Evolutionary conservation across 1,140 invertebrate species (phyloP).

Genomic region (Probaryconus sp.): DNA sequence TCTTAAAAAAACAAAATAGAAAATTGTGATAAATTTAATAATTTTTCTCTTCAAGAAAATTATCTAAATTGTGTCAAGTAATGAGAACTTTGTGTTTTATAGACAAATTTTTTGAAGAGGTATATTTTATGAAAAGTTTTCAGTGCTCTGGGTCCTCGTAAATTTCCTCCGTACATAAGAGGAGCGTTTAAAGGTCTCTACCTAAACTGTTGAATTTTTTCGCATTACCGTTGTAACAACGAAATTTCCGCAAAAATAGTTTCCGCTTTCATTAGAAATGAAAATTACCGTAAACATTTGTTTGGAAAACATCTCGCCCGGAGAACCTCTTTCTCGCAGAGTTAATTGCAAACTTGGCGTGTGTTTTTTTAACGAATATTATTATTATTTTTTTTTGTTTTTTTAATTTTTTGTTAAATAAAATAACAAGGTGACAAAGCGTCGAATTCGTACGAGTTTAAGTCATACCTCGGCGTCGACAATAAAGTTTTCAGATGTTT

Average conservation of each 20-base stretch:
- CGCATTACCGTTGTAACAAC: background rate
- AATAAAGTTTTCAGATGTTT: no score
- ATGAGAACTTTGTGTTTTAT: constrained; percentile 40
- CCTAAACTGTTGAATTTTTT: constrained; percentile 37
- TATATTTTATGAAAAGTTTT: constrained; percentile 53
- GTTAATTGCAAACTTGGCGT: background rate
- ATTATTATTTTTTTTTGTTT: background rate
- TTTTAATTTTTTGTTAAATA: constrained; percentile 1
- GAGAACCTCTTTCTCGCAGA: no score
- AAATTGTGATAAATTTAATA: no score
- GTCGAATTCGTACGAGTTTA: constrained; percentile 14
- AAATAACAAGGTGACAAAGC: constrained; percentile 31
- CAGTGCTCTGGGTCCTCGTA: constrained; percentile 31
- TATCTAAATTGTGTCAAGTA: constrained; percentile 20
- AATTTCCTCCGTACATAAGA: constrained; percentile 28
- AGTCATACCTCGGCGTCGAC: constrained; percentile 29
- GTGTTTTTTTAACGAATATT: no score
- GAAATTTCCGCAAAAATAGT: constrained; percentile 6
- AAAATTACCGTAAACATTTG: background rate
- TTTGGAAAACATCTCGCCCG: no score
- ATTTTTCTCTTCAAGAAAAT: no score
- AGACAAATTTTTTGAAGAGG: constrained; percentile 43
- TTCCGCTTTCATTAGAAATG: constrained; percentile 8
- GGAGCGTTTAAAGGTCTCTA: constrained; percentile 22
- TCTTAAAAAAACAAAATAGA: no score